Evolutionary conservation across 2,888 invertebrate species (phyloP), one percentile per base, ranked within the genome.

Genomic region (Andricus quercusramuli): DNA sequence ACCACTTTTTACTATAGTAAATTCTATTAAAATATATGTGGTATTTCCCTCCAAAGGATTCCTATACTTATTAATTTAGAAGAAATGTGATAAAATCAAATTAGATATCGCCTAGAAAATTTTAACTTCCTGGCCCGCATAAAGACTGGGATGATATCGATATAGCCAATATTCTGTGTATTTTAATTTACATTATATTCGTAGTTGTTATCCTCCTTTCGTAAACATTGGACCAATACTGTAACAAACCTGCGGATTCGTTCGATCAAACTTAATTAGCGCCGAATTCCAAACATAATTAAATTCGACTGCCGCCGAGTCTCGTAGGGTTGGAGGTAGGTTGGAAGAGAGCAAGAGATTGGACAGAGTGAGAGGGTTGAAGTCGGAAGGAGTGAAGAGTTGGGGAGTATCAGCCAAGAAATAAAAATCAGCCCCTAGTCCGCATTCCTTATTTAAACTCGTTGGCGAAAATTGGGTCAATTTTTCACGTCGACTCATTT

Each of bases 181-280:
- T 90, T 91, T 90, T 88, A 89, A 90, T 90, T 90, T 87, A 87
- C 85, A 89, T 90, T 89, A 88, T 88, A 83, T 83, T 83, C 84
- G 85, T 83, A 85, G 85, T 80, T 82, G 86, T 85, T 88, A 89
- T 89, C 88, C 88, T 89, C 90, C 89, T 90, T 90, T 90, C 88
- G 88, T 87, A 87, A 87, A 88, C 87, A 89, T 89, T 87, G 89
- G 87, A 86, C 88, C 87, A 84, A 89, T 87, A 89, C 87, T 80
- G 89, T 88, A 90, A 90, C 90, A 89, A 90, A 90, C 89, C 89
- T 88, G 88, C 88, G 88, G 86, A 90, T 90, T 90, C 90, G 90
- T 90, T 91, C 90, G 90, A 91, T 91, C 90, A 89, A 90, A 90
- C 89, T 90, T 90, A 91, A 91, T 91, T 91, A 91, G 89, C 90